A percentile compares a stretch with the other conserved stretches of the same genome.
Conservation (phyloP, 2,888 invertebrate species). For the Cynaeus angustus region DNA sequence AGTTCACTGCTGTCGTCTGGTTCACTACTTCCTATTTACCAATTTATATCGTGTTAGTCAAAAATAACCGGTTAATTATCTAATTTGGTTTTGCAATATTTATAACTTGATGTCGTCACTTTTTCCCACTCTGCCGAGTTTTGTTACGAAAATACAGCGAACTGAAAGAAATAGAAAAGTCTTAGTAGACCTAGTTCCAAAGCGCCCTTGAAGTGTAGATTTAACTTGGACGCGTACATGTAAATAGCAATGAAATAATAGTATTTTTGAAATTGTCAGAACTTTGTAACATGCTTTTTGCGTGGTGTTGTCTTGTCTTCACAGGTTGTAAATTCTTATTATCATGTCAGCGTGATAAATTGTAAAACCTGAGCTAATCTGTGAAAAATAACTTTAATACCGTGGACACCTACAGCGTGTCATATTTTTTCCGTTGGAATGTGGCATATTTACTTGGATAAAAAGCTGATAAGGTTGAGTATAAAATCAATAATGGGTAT, state of each 20-base stretch:
- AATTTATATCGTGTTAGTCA: slow-evolving; percentile 5
- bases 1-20: slow-evolving; percentile 10
- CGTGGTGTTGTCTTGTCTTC: background rate
- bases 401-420: background rate
- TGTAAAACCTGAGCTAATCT: slow-evolving; percentile 1
- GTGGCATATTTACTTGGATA: background rate
- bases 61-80: slow-evolving; percentile 33
- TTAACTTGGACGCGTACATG: slow-evolving; percentile 16
- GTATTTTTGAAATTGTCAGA: background rate
- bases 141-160: slow-evolving; percentile 26
- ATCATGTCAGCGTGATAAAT: slow-evolving; percentile 4
- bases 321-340: background rate
- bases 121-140: slow-evolving; percentile 8
- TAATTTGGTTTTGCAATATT: slow-evolving; percentile 16
- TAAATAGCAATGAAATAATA: slow-evolving; percentile 15
- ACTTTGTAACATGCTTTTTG: background rate
- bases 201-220: slow-evolving; percentile 9
- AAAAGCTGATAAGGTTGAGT: background rate
- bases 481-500: background rate
- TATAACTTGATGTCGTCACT: slow-evolving; percentile 31
- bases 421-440: slow-evolving; percentile 1
- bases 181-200: slow-evolving; percentile 17
- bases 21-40: slow-evolving; percentile 7
- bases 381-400: background rate
- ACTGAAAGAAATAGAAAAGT: slow-evolving; percentile 9